Evolutionary conservation across 2,888 invertebrate genomes (phyloP).

Genomic region (Tipula confusa): DNA sequence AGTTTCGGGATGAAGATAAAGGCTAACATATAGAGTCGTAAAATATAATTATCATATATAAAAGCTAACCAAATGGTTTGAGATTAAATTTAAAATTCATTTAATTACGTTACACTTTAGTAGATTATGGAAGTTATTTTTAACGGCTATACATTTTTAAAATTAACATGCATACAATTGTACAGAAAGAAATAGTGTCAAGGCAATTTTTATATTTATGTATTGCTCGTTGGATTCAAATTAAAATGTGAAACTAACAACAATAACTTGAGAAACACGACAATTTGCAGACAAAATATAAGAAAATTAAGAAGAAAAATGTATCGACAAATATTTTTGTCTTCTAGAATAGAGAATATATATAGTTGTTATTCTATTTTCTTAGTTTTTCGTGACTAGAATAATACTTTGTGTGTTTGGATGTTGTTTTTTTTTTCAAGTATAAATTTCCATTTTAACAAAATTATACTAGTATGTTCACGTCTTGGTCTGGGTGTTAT

Average conservation of each 20-base stretch:
- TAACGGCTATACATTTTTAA: neutral
- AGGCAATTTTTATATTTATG: neutral
- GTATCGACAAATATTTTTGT: conserved; percentile 8
- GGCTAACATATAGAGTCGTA: neutral
- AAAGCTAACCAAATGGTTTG: neutral
- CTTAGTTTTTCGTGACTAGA: conserved; percentile 20
- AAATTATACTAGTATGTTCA: neutral
- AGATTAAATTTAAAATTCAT: neutral
- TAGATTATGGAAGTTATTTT: neutral
- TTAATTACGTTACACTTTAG: no score
- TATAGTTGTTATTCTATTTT: neutral
- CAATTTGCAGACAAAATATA: neutral
- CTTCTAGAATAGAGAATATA: neutral
- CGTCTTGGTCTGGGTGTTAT: neutral
- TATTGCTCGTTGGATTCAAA: neutral
- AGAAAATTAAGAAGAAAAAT: neutral
- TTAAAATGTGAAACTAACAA: neutral
- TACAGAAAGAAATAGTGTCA: neutral
- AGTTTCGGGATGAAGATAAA: neutral
- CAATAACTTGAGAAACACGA: neutral
- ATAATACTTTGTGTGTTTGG: neutral
- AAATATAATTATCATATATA: neutral
- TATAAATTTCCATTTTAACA: neutral
- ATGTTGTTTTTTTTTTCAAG: neutral
- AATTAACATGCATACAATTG: neutral